Evolutionary conservation across 2,113 vertebrate species (phyloP), one percentile per base, ranked within the genome.

Genomic region (Hypocryptadius cinnamomeus): DNA sequence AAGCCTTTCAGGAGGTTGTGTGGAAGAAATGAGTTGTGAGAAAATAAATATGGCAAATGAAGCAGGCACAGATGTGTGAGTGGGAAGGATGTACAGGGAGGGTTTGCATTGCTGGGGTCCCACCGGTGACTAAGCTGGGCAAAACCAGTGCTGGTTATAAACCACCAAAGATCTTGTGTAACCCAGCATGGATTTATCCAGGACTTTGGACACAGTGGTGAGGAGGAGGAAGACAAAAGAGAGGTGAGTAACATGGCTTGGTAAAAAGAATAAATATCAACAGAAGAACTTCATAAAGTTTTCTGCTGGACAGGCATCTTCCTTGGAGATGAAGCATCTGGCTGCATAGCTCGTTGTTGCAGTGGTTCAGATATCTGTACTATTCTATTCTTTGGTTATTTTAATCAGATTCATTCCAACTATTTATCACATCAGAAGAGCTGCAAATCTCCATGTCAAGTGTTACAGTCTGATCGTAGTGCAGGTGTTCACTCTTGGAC

Each of bases 341-440:
- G 51, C 79, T 95, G 85, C 77, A 71, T 86, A 93, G 88, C 53
- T 95, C 45, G 11, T 79, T 78, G 71, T 74, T 2, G 35, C 24
- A 47, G n/a, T 37, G n/a, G 53, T 80, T 92, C 10, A 4, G 47
- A 22, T 66, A 85, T 47, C 66, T 33, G 33, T 64, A 39, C n/a
- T 56, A 8, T n/a, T 83, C 87, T 90, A 40, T 73, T 90, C 88
- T 91, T 89, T 77, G 90, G 89, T 85, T 93, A 50, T 68, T 84
- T 94, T 71, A 50, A 42, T 79, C 54, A 66, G 42, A 66, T 65
- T 65, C 11, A 88, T 16, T 39, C 68, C 79, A 89, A 33, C 44
- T 64, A 24, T 90, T 91, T 89, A 50, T 89, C 84, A 64, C 56
- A 93, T 48, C 92, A 89, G 51, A 54, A 76, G 39, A 83, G 56